Evolutionary conservation across 35 echinoderm and acorn worm species (phyloP).

Genomic region (Apostichopus parvimensis): DNA sequence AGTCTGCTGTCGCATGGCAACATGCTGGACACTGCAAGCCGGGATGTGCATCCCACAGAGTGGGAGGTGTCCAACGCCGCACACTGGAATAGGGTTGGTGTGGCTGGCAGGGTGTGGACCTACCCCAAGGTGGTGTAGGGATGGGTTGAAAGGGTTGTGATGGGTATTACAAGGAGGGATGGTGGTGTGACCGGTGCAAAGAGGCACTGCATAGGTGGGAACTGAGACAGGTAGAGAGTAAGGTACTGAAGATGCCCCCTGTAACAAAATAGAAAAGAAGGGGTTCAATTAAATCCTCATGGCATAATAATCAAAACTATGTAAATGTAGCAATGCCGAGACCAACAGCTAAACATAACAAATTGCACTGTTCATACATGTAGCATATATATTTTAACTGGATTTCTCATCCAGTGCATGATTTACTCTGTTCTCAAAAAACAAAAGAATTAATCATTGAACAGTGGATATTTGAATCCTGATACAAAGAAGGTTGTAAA

Average conservation of each 20-base stretch:
- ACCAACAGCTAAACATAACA: not conserved
- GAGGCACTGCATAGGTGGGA: conserved; percentile 94
- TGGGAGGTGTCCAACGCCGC: conserved; percentile 90
- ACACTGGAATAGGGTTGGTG: conserved; percentile 84
- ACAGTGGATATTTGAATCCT: no score
- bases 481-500: no score
- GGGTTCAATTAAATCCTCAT: no score
- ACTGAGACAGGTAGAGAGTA: conserved; percentile 94
- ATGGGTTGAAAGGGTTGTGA: conserved; percentile 70
- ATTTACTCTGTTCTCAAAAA: no score
- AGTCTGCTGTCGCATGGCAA: conserved; percentile 74
- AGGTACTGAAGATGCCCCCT: conserved; percentile 87
- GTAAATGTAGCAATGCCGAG: no score
- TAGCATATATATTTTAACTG: no score
- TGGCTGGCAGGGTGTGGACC: conserved; percentile 37
- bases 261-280: conserved; percentile 36
- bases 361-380: no score
- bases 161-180: conserved; percentile 92
- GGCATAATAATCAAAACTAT: no score
- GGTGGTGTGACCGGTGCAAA: conserved; percentile 96
- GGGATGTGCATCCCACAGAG: conserved; percentile 94
- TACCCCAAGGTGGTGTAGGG: conserved; percentile 62
- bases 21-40: conserved; percentile 76
- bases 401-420: no score
- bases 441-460: no score